These are phyloP conservation scores for Tapirus indicus DNA, from an alignment of 2,797 vertebrate genomes.

Conservation along the genomic window DNA sequence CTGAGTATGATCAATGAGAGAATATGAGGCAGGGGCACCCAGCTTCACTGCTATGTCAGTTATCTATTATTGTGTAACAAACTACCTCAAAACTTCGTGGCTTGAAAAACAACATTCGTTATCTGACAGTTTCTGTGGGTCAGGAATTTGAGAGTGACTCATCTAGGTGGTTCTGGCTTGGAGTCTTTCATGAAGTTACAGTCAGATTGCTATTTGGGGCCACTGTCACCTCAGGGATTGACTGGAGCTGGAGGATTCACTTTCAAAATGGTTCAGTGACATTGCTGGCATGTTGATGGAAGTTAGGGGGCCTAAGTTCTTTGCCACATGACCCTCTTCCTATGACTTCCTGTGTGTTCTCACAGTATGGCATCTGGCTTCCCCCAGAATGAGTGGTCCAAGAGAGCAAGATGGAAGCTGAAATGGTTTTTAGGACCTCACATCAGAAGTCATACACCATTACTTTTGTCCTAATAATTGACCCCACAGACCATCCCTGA, in stretches of 20 bases:
- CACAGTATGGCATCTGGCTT: not conserved
- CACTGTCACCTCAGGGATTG: not conserved
- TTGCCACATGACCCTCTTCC: not conserved
- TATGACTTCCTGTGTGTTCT: not conserved
- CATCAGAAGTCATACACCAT: not conserved
- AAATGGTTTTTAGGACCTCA: not conserved
- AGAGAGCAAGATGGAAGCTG: not conserved
- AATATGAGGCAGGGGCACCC: not conserved
- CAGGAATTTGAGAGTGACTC: not conserved
- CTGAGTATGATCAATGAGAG: not conserved
- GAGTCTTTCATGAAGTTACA: not conserved
- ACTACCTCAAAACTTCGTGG: not conserved
- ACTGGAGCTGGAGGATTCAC: not conserved
- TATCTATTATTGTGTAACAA: not conserved
- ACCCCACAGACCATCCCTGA: not conserved
- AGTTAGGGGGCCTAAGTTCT: not conserved
- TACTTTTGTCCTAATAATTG: not conserved
- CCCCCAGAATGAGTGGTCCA: not conserved
- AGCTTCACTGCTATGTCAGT: not conserved
- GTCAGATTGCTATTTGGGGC: not conserved
- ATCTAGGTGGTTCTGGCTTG: not conserved
- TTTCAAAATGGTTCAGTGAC: not conserved
- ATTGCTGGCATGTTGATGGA: not conserved
- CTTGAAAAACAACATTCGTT: not conserved
- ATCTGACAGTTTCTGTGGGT: not conserved